These are phyloP conservation scores for Synaphobranchus kaupii DNA, from an alignment of 2,797 vertebrate genomes.

Conservation along the genomic window DNA sequence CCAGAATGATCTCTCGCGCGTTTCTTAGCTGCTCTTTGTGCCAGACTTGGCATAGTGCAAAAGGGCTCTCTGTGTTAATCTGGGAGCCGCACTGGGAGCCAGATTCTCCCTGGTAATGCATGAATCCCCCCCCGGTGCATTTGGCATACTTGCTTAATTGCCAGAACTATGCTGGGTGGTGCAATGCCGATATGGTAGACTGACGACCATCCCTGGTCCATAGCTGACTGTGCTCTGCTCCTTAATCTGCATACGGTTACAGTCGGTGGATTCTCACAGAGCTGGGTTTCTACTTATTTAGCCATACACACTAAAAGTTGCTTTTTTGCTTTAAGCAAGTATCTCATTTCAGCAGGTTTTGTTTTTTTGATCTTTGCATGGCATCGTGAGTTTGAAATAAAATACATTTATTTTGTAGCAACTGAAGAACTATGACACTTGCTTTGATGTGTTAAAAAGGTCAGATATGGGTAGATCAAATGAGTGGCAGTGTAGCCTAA, in stretches of 20 bases:
- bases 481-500: not conserved
- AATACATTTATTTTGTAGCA: not conserved
- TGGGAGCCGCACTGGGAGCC: not conserved
- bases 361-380: not conserved
- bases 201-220: not conserved
- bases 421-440: not conserved
- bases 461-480: not conserved
- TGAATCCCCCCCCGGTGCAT: not conserved
- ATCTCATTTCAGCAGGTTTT: not conserved
- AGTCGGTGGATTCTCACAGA: not conserved
- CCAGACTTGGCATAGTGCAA: constrained; percentile 19
- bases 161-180: not conserved
- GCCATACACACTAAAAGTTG: not conserved
- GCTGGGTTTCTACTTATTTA: not conserved
- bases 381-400: not conserved
- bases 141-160: not conserved
- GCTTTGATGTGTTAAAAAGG: not conserved
- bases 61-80: constrained; percentile 17
- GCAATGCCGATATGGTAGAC: not conserved
- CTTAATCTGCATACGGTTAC: not conserved
- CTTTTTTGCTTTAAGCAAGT: not conserved
- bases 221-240: too few species aligned
- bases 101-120: not conserved
- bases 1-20: constrained; percentile 1
- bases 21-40: constrained; percentile 31